Evolutionary conservation across 2,888 invertebrate genomes (phyloP).

Genomic region (Tachystola acroxantha): DNA sequence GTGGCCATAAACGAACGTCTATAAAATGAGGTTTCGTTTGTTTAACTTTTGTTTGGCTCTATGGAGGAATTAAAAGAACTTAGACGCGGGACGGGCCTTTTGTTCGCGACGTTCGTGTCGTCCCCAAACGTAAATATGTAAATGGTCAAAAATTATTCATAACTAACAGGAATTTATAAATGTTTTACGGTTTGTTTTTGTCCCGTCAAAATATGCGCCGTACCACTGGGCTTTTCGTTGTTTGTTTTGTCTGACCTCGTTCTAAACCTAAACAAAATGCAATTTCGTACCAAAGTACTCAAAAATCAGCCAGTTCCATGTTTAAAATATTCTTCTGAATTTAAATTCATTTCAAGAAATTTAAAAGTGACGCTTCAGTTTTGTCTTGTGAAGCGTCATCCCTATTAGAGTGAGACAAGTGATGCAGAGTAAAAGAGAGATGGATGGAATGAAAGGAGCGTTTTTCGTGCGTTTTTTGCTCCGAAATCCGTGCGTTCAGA

Average conservation of each 20-base stretch:
- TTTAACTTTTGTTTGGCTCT: conserved; percentile 64
- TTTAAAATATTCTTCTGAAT: not conserved
- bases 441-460: conserved; percentile 43
- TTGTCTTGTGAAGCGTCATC: conserved; percentile 42
- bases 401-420: conserved; percentile 43
- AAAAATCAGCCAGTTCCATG: not conserved
- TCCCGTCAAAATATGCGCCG: conserved; percentile 15
- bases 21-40: conserved; percentile 69
- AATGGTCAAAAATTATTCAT: conserved; percentile 67
- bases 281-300: not conserved
- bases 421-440: conserved; percentile 32
- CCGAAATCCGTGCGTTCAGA: conserved; percentile 67
- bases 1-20: conserved; percentile 64
- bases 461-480: conserved; percentile 73
- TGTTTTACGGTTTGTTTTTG: conserved; percentile 47
- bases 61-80: conserved; percentile 62
- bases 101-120: conserved; percentile 41
- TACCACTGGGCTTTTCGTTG: conserved; percentile 6
- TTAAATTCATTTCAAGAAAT: conserved; percentile 39
- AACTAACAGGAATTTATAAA: conserved; percentile 64
- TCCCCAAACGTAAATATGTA: conserved; percentile 58
- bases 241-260: conserved; percentile 7
- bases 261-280: too few species aligned
- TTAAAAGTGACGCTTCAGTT: conserved; percentile 47
- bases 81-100: conserved; percentile 55